Evolutionary conservation across 2,113 vertebrate species (phyloP).

Genomic region (Alaudala cheleensis): DNA sequence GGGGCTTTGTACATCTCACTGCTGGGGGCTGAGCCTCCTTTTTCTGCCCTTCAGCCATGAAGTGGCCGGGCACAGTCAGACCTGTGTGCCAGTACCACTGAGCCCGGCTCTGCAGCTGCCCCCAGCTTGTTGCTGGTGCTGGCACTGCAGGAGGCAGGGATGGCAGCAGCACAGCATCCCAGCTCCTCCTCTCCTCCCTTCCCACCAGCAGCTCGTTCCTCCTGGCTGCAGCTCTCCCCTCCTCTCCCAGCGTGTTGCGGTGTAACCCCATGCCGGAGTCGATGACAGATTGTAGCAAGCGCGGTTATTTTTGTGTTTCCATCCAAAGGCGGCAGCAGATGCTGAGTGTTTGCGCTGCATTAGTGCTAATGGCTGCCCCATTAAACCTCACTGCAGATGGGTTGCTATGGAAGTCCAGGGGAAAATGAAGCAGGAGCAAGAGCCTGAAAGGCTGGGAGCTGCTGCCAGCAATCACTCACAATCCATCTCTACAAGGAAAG

Average conservation of each 20-base stretch:
- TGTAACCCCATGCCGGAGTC: not conserved
- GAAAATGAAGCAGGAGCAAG: constrained; percentile 59
- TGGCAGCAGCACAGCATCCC: not conserved
- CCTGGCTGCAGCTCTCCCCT: constrained; percentile 31
- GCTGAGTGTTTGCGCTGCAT: constrained; percentile 88
- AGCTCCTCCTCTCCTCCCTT: not conserved
- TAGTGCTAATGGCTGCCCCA: constrained; percentile 89
- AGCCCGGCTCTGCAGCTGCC: not conserved
- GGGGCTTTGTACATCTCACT: not conserved
- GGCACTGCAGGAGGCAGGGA: not conserved
- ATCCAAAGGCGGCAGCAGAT: constrained; percentile 82
- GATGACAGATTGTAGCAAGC: constrained; percentile 35
- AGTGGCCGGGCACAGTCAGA: not conserved
- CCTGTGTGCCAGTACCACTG: rapidly evolving
- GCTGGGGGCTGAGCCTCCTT: not conserved
- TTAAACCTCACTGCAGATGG: constrained; percentile 85
- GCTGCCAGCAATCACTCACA: constrained; percentile 80
- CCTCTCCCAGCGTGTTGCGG: not conserved
- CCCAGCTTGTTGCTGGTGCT: rapidly evolving
- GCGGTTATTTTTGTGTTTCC: constrained; percentile 72
- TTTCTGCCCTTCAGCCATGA: not conserved
- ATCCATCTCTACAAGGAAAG: not conserved
- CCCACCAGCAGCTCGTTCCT: not conserved
- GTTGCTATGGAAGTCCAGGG: constrained; percentile 81
- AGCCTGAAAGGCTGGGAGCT: constrained; percentile 76